A percentile compares a stretch with the other conserved stretches of the same genome.
Conservation (phyloP, 2,888 invertebrate genomes). For the Drosophila mettleri region DNA sequence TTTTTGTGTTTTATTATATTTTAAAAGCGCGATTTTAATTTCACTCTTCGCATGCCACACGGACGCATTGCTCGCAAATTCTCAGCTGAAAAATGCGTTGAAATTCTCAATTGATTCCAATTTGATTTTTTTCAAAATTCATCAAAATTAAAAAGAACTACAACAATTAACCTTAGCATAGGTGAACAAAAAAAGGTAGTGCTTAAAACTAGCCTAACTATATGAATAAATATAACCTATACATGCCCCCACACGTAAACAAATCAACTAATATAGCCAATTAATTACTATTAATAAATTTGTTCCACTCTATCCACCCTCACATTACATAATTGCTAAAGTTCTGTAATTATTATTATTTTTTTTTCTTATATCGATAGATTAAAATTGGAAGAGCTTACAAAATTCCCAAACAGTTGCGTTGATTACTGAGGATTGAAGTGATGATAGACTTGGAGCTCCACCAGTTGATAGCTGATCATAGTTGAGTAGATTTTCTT, state of each 20-base stretch:
- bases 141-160: constrained; percentile 59
- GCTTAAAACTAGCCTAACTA: constrained; percentile 47
- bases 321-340: constrained; percentile 27
- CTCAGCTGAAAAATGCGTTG: constrained; percentile 58
- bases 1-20: constrained; percentile 18
- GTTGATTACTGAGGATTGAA: constrained; percentile 3
- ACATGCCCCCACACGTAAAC: constrained; percentile 25
- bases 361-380: constrained; percentile 25
- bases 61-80: constrained; percentile 42
- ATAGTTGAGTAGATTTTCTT: constrained; percentile 11
- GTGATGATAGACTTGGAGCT: not conserved
- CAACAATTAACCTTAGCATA: constrained; percentile 53
- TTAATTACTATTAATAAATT: constrained; percentile 19
- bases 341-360: constrained; percentile 1
- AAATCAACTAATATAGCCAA: constrained; percentile 33
- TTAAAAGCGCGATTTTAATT: constrained; percentile 39
- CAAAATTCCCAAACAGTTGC: constrained; percentile 35
- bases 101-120: constrained; percentile 50
- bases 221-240: constrained; percentile 30
- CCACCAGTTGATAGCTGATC: constrained; percentile 14
- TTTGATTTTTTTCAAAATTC: constrained; percentile 63
- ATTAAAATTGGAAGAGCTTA: constrained; percentile 77
- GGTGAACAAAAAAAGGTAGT: constrained; percentile 55
- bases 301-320: constrained; percentile 21
- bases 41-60: constrained; percentile 27